Conservation (phyloP, 2,113 vertebrate species). For the Pelmatolapia mariae region DNA sequence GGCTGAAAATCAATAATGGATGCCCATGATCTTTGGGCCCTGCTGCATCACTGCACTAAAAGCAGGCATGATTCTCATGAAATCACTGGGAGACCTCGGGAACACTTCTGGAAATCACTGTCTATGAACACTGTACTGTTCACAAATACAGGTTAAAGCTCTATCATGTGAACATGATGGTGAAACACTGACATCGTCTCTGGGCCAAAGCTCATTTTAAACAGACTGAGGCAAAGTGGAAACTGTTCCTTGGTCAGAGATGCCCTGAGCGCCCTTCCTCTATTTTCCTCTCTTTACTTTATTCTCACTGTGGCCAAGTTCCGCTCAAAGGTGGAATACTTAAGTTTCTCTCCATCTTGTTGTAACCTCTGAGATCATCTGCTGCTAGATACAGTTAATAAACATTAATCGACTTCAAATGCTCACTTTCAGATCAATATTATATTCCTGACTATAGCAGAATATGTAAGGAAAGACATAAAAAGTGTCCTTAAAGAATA, state of each 20-base stretch:
- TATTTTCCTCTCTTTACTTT: rapidly evolving
- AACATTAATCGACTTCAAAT: not conserved
- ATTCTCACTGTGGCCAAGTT: rapidly evolving
- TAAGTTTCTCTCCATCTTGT: not conserved
- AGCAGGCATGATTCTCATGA: not conserved
- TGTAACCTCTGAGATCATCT: rapidly evolving
- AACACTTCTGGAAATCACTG: not conserved
- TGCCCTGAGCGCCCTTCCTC: rapidly evolving
- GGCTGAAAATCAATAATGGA: not conserved
- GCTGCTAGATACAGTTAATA: rapidly evolving
- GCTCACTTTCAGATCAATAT: not conserved
- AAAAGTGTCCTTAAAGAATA: not conserved
- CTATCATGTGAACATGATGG: not conserved
- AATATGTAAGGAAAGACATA: not conserved
- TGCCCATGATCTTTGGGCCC: not conserved
- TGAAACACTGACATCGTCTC: not conserved
- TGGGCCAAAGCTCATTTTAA: not conserved
- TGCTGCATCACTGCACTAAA: not conserved
- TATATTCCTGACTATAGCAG: not conserved
- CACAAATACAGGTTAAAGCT: not conserved
- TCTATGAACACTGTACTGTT: not conserved
- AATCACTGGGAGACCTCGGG: not conserved
- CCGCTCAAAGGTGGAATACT: not conserved
- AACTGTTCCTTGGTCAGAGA: not conserved
- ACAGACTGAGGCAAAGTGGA: not conserved